Evolutionary conservation across 2,888 invertebrate species (phyloP), one percentile per base, ranked within the genome.

Genomic region (Peribatodes rhomboidaria): DNA sequence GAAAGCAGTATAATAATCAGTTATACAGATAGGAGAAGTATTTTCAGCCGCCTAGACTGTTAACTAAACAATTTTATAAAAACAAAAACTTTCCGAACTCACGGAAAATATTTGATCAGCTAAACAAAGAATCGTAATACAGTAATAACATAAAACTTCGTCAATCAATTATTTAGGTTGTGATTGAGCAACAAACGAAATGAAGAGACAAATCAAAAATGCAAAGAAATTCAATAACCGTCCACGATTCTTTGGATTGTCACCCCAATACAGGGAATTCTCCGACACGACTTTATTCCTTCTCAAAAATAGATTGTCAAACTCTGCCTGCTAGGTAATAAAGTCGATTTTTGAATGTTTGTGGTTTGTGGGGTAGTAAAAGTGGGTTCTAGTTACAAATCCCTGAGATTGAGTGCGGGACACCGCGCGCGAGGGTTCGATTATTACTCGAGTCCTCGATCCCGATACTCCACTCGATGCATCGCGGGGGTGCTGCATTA

Each of bases 161-260:
- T 66, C 68, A 65, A 69, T 69, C 65, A 66, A 66, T 73, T 67
- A 70, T 57, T 55, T 74, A 74, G 74, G 76, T 81, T 79, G 74
- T 77, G 78, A 81, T 79, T 79, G 79, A 79, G 77, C 79, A 84
- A 83, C 81, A 83, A 83, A 81, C 72, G 73, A 76, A 85, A 86
- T 82, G 82, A 85, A 86, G 78, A 84, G 84, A 84, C 81, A 86
- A 89, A 89, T 88, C 83, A 88, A 90, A 89, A 89, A 87, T 87
- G 86, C 84, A 86, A 87, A 90, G 88, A 90, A 89, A 90, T 90
- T 91, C 89, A 90, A 91, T 90, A 90, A 90, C 84, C 83, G 82
- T 85, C 84, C 79, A 72, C 81, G 83, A 85, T 87, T 90, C 87
- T 89, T 86, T 86, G 83, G 83, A 86, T 88, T 90, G 89, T 90